Percentiles rank a stretch among this genome's conserved stretches.
phyloP scores from a whole-genome alignment of 2,113 vertebrate species.

The western clawed frog (Xenopus tropicalis) region DNA sequence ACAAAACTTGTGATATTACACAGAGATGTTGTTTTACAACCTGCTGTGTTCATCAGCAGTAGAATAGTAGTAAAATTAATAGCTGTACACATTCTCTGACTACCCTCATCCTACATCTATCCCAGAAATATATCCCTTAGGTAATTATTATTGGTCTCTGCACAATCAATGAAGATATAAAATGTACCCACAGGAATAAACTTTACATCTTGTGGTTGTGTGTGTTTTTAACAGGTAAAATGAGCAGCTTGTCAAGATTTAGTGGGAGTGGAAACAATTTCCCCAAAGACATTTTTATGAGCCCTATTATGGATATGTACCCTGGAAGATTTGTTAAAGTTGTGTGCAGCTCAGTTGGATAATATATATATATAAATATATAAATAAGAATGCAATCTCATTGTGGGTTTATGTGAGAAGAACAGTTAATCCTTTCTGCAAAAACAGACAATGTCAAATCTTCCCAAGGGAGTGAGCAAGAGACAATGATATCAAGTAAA shows the following conservation, averaged over 20 bases:
- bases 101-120: too few relatives aligned
- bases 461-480: conserved; percentile 7
- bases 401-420: conserved; percentile 40
- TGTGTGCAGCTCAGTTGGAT: conserved; percentile 37
- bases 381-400: conserved; percentile 34
- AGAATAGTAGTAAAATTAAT: background rate
- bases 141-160: background rate
- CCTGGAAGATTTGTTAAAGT: conserved; percentile 24
- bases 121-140: too few relatives aligned
- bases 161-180: background rate
- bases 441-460: conserved; percentile 32
- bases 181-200: background rate
- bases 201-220: background rate
- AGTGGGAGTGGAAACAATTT: conserved; percentile 20
- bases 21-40: too few relatives aligned
- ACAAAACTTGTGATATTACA: too few relatives aligned
- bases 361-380: conserved; percentile 37
- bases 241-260: conserved; percentile 14
- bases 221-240: conserved; percentile 10
- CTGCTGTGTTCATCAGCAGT: too few relatives aligned
- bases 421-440: conserved; percentile 40
- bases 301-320: conserved; percentile 31
- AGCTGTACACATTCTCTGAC: too few relatives aligned
- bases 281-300: conserved; percentile 23
- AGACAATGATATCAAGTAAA: conserved; percentile 28